Evolutionary conservation across 2,888 invertebrate genomes (phyloP).

Genomic region (Zhuqinia jingwanae): DNA sequence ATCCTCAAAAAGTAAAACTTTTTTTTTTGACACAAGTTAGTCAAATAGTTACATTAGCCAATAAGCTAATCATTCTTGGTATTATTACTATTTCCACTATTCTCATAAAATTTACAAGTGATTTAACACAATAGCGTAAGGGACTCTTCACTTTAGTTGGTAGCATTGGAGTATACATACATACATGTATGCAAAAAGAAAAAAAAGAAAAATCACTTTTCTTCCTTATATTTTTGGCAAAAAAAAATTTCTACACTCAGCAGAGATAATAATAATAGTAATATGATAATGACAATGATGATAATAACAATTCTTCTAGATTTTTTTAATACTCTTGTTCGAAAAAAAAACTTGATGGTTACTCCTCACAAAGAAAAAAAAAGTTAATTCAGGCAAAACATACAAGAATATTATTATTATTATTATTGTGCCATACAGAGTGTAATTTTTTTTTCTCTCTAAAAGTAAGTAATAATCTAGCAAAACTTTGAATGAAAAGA

Average conservation of each 20-base stretch:
- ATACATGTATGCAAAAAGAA: no score
- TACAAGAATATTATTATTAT: background rate
- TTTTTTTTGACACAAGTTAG: background rate
- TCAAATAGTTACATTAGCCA: no score
- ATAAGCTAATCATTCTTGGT: background rate
- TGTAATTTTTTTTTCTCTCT: background rate
- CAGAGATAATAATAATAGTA: background rate
- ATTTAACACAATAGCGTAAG: conserved; percentile 30
- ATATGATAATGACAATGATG: background rate
- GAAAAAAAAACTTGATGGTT: conserved; percentile 10
- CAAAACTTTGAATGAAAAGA: conserved; percentile 25
- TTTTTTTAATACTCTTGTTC: background rate
- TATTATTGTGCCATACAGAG: background rate
- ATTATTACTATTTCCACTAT: background rate
- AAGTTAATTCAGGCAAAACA: conserved; percentile 21
- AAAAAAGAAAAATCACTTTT: no score
- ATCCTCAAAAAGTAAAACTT: no score
- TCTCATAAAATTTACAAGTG: conserved; percentile 55
- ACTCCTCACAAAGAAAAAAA: background rate
- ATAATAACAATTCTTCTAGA: background rate
- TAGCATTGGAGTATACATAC: no score
- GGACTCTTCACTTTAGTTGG: no score
- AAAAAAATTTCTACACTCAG: background rate
- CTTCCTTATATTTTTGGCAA: no score
- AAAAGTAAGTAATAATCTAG: background rate